These are phyloP conservation scores for Aleiodes alternator DNA, from an alignment of 2,888 invertebrate species.

Conservation along the genomic window DNA sequence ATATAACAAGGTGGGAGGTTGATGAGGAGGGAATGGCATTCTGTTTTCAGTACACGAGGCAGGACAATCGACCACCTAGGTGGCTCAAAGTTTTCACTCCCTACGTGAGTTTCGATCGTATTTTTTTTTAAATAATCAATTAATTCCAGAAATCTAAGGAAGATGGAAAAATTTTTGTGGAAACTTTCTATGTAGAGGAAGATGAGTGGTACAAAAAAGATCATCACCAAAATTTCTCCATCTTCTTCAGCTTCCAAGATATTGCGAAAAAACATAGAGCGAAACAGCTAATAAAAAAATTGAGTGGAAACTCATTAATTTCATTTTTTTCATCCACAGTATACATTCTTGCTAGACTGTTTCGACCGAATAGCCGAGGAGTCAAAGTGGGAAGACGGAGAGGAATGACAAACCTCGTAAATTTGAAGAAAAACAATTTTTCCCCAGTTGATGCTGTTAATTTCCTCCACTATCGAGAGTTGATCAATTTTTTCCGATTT, in stretches of 20 bases:
- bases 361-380: conserved; percentile 97
- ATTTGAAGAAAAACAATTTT: neutral
- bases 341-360: conserved; percentile 93
- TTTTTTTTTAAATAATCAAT: neutral
- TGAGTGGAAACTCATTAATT: conserved; percentile 2
- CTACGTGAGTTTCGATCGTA: conserved; percentile 82
- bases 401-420: conserved; percentile 79
- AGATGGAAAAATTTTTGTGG: neutral
- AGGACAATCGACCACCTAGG: conserved; percentile 85
- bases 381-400: conserved; percentile 88
- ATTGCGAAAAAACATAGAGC: neutral
- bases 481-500: neutral
- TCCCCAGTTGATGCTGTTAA: conserved; percentile 1
- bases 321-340: conserved; percentile 77
- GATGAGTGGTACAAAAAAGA: too few species aligned
- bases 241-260: neutral
- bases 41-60: conserved; percentile 89
- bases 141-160: neutral
- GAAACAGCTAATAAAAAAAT: neutral
- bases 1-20: conserved; percentile 89
- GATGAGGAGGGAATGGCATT: conserved; percentile 96
- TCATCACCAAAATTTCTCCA: too few species aligned
- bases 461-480: conserved; percentile 5
- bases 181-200: too few species aligned
- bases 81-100: conserved; percentile 92